A percentile compares a stretch with the other conserved stretches of the same genome.
These are phyloP conservation scores for Drosophila repletoides DNA, from an alignment of 1,140 invertebrate species.

Conservation along the genomic window DNA sequence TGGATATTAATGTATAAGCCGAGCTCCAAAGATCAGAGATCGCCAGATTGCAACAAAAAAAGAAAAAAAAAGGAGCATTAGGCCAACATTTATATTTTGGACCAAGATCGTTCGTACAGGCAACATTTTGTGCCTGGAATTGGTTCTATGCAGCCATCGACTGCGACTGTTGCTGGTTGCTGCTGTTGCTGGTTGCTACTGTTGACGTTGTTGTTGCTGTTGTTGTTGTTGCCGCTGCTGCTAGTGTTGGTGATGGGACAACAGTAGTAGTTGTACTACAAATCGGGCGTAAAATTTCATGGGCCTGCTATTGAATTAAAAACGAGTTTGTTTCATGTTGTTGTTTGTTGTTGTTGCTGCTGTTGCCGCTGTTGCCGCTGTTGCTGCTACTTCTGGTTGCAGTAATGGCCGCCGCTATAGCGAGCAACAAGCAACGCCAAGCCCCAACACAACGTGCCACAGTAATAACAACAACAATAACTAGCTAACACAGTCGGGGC, in stretches of 20 bases:
- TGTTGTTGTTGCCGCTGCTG: slow-evolving; percentile 9
- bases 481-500: slow-evolving; percentile 6
- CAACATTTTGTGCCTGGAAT: slow-evolving; percentile 26
- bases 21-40: too few relatives aligned
- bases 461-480: slow-evolving; percentile 33
- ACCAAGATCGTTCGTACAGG: slow-evolving; percentile 33
- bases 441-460: slow-evolving; percentile 60
- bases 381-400: slow-evolving; percentile 56
- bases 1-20: too few relatives aligned
- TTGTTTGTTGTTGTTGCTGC: slow-evolving; percentile 28
- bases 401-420: slow-evolving; percentile 44
- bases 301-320: slow-evolving; percentile 82
- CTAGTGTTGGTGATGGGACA: slow-evolving; percentile 39
- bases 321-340: slow-evolving; percentile 68
- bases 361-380: slow-evolving; percentile 13
- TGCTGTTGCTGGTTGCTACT: slow-evolving; percentile 10
- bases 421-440: slow-evolving; percentile 49
- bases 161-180: slow-evolving; percentile 12
- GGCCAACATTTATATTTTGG: slow-evolving; percentile 56
- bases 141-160: slow-evolving; percentile 2
- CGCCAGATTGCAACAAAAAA: not conserved
- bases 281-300: slow-evolving; percentile 82
- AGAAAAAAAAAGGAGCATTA: not conserved
- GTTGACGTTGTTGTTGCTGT: slow-evolving; percentile 5
- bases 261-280: slow-evolving; percentile 80